Conservation (phyloP, 2,797 vertebrate genomes). For the Ptychadena robeensis region DNA sequence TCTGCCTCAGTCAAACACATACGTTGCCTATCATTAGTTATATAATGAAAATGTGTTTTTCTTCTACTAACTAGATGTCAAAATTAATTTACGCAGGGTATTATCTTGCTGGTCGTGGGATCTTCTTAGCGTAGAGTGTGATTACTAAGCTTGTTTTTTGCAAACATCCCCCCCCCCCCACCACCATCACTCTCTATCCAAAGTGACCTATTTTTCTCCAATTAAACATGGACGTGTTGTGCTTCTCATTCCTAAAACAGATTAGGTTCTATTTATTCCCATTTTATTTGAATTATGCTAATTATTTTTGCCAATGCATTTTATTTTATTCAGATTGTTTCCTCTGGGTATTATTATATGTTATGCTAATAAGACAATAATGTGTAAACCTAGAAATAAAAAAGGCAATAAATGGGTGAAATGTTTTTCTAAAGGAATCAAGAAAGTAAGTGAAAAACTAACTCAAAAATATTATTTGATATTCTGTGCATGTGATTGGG, state of each 20-base stretch:
- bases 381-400: too few relatives aligned
- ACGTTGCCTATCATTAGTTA: background rate
- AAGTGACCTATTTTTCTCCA: constrained; percentile 46
- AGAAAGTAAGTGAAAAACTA: too few relatives aligned
- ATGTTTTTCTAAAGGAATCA: too few relatives aligned
- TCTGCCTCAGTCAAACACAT: background rate
- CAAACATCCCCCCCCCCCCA: constrained; percentile 30
- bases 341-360: background rate
- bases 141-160: constrained; percentile 35
- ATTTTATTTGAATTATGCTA: constrained; percentile 25
- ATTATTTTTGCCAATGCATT: constrained; percentile 33
- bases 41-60: background rate
- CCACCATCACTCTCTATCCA: constrained; percentile 18
- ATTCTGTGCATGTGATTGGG: too few relatives aligned
- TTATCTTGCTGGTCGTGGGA: constrained; percentile 15
- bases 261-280: constrained; percentile 21
- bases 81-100: constrained; percentile 24
- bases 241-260: constrained; percentile 18
- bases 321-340: constrained; percentile 13
- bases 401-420: too few relatives aligned
- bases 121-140: constrained; percentile 20
- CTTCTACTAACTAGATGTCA: constrained; percentile 1
- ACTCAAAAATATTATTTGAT: too few relatives aligned
- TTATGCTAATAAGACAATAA: background rate
- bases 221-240: constrained; percentile 19